phyloP scores from a whole-genome alignment of 1,140 invertebrate genomes.

The Aricia agestis region DNA sequence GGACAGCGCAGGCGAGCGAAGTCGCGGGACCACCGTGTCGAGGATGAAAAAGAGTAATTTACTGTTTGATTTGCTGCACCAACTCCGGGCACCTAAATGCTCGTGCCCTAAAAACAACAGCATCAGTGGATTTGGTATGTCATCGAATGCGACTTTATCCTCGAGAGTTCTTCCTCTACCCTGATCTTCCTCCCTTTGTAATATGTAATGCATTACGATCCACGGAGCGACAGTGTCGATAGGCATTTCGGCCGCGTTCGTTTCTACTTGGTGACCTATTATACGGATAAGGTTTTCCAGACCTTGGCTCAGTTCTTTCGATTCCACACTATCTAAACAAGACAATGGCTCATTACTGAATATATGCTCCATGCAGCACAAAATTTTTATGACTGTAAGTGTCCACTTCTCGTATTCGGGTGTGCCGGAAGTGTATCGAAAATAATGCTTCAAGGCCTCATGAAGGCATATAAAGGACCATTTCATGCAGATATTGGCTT shows the following conservation, averaged over 20 bases:
- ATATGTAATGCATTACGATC: slow-evolving; percentile 88
- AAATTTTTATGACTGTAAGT: slow-evolving; percentile 80
- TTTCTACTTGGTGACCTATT: slow-evolving; percentile 83
- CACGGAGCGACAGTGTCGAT: slow-evolving; percentile 86
- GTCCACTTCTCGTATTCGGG: slow-evolving; percentile 80
- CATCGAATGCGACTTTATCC: slow-evolving; percentile 75
- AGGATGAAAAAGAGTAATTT: slow-evolving; percentile 87
- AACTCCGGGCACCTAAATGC: slow-evolving; percentile 85
- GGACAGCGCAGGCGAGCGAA: slow-evolving; percentile 78
- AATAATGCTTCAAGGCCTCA: slow-evolving; percentile 78
- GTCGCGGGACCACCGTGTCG: slow-evolving; percentile 82
- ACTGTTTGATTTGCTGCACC: slow-evolving; percentile 87
- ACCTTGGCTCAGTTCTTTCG: slow-evolving; percentile 79
- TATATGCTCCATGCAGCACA: slow-evolving; percentile 82
- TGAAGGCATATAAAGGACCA: slow-evolving; percentile 86
- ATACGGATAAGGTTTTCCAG: slow-evolving; percentile 86
- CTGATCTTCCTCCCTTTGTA: slow-evolving; percentile 79
- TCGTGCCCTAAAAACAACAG: slow-evolving; percentile 91
- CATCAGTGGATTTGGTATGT: slow-evolving; percentile 85
- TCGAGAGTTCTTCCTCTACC: slow-evolving; percentile 56
- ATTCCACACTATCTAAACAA: slow-evolving; percentile 74
- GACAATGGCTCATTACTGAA: slow-evolving; percentile 76
- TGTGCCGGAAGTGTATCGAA: slow-evolving; percentile 70
- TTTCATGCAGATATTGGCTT: slow-evolving; percentile 81
- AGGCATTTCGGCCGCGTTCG: slow-evolving; percentile 81